Evolutionary conservation across 2,888 invertebrate genomes (phyloP).

Genomic region (Cactoblastis cactorum): DNA sequence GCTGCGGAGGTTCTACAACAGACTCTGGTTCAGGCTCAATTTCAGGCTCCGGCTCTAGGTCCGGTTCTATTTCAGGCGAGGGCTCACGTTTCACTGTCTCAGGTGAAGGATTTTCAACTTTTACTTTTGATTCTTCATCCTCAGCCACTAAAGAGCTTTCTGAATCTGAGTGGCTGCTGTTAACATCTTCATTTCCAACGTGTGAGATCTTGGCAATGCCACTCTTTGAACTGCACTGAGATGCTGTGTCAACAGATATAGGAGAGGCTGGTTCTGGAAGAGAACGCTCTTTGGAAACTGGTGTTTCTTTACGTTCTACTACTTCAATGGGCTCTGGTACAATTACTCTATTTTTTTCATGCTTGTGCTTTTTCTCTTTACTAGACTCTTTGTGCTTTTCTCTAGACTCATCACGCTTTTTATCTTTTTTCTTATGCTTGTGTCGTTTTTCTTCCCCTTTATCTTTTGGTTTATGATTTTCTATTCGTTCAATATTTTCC

Average conservation of each 20-base stretch:
- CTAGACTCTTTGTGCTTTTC: constrained; percentile 80
- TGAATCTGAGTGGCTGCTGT: constrained; percentile 70
- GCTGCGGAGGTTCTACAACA: constrained; percentile 48
- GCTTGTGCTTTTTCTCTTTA: constrained; percentile 76
- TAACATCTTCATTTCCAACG: constrained; percentile 54
- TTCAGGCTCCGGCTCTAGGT: constrained; percentile 50
- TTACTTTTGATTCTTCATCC: constrained; percentile 62
- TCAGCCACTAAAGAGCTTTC: constrained; percentile 65
- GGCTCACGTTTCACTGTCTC: constrained; percentile 45
- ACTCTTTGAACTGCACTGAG: constrained; percentile 74
- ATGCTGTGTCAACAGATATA: constrained; percentile 72
- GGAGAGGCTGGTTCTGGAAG: constrained; percentile 65
- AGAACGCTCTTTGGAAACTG: constrained; percentile 58
- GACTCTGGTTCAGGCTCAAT: constrained; percentile 44
- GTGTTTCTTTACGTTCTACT: constrained; percentile 63
- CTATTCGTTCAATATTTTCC: constrained; percentile 54
- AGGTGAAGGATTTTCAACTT: constrained; percentile 58
- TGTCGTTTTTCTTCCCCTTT: constrained; percentile 78
- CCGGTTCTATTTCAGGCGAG: constrained; percentile 43
- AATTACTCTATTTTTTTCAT: constrained; percentile 72
- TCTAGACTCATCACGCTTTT: constrained; percentile 81
- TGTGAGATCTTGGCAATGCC: constrained; percentile 58
- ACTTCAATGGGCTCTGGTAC: constrained; percentile 72
- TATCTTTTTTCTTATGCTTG: constrained; percentile 83
- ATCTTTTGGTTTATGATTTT: constrained; percentile 67